Percentiles rank a stretch among this genome's conserved stretches.
These are phyloP conservation scores for Drosophila aff. DNA, from an alignment of 1,140 invertebrate genomes.

Conservation along the genomic window DNA sequence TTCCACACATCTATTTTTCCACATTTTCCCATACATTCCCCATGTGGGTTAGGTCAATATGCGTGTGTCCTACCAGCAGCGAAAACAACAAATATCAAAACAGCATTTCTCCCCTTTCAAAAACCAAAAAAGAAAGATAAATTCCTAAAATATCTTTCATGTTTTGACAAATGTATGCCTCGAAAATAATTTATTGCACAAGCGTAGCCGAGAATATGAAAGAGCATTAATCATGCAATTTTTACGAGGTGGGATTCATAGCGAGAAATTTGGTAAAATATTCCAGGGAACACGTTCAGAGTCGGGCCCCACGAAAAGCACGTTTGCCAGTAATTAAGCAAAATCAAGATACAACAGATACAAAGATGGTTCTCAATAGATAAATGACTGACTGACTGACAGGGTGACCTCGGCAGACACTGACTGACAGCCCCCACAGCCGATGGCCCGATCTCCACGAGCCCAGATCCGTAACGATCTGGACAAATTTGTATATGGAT, in stretches of 20 bases:
- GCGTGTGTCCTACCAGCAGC: slow-evolving; percentile 20
- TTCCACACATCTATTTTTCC: slow-evolving; percentile 30
- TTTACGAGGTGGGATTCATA: slow-evolving; percentile 30
- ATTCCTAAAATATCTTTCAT: slow-evolving; percentile 48
- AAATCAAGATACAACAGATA: slow-evolving; percentile 69
- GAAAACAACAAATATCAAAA: slow-evolving; percentile 32
- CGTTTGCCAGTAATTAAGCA: slow-evolving; percentile 67
- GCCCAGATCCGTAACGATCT: slow-evolving; percentile 27
- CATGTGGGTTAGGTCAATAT: slow-evolving; percentile 77
- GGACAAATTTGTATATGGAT: slow-evolving; percentile 53
- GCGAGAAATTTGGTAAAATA: slow-evolving; percentile 12
- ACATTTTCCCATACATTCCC: slow-evolving; percentile 28
- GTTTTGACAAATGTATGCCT: slow-evolving; percentile 50
- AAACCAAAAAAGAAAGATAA: slow-evolving; percentile 7
- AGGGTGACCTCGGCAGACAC: slow-evolving; percentile 44
- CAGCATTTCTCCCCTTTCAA: slow-evolving; percentile 28
- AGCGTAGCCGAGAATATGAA: slow-evolving; percentile 34
- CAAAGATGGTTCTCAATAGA: slow-evolving; percentile 59
- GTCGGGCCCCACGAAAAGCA: slow-evolving; percentile 5
- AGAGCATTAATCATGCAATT: slow-evolving; percentile 68
- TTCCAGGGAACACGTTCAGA: slow-evolving; percentile 28
- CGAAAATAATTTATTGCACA: slow-evolving; percentile 64
- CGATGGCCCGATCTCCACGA: slow-evolving; percentile 45
- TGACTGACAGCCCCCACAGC: slow-evolving; percentile 54
- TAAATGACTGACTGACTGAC: slow-evolving; percentile 50